Evolutionary conservation across 2,888 invertebrate species (phyloP).

Genomic region (Emmelina monodactyla): DNA sequence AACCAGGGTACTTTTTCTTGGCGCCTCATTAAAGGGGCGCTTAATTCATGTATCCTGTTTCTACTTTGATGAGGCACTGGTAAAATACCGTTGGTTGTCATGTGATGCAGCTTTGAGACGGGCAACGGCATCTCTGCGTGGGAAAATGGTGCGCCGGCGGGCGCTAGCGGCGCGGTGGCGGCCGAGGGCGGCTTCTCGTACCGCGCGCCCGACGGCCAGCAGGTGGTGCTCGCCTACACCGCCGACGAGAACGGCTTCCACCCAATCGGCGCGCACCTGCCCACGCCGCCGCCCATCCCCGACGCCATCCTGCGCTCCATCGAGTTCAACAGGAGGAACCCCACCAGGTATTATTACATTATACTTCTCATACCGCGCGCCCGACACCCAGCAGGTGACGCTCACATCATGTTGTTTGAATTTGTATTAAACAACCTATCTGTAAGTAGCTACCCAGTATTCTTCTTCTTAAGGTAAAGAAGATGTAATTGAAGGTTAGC

Average conservation of each 20-base stretch:
- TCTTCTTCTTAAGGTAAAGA: no score
- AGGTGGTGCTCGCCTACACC: conserved; percentile 70
- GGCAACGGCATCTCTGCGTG: conserved; percentile 70
- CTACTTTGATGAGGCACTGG: no score
- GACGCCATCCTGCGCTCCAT: conserved; percentile 62
- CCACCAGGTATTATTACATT: conserved; percentile 16
- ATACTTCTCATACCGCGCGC: conserved; percentile 62
- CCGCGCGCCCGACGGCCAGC: conserved; percentile 71
- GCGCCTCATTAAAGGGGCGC: no score
- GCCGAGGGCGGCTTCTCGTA: conserved; percentile 74
- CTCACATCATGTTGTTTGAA: no score
- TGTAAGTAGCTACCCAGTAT: no score
- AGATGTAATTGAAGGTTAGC: no score
- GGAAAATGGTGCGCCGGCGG: conserved; percentile 64
- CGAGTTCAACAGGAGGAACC: conserved; percentile 36
- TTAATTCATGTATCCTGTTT: no score
- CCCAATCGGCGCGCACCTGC: conserved; percentile 67
- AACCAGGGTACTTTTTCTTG: no score
- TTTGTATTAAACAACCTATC: no score
- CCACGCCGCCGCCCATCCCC: conserved; percentile 68
- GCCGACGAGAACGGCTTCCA: conserved; percentile 78
- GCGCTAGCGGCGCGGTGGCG: conserved; percentile 62
- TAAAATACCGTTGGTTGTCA: no score
- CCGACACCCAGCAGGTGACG: conserved; percentile 71
- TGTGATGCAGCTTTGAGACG: conserved; percentile 69